Percentiles rank a stretch among this genome's conserved stretches.
These are phyloP conservation scores for Calliopum simillimum DNA, from an alignment of 2,888 invertebrate species.

Conservation along the genomic window DNA sequence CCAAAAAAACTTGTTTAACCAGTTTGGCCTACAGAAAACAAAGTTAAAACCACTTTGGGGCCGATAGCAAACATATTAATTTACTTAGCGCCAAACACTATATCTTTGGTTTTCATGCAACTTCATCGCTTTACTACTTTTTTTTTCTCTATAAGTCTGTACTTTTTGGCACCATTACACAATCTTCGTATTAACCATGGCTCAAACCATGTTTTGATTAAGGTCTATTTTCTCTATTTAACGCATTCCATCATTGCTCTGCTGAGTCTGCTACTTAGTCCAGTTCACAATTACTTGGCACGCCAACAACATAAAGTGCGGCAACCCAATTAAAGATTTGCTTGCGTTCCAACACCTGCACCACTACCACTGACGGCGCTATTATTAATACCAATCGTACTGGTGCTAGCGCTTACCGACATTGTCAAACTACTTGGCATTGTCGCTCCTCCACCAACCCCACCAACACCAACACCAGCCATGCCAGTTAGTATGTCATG, in stretches of 20 bases:
- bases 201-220: no score
- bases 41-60: no score
- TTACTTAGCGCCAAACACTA: neutral
- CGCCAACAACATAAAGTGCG: constrained; percentile 45
- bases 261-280: no score
- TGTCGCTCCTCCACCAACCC: constrained; percentile 30
- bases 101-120: neutral
- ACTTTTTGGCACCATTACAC: constrained; percentile 28
- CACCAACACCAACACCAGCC: constrained; percentile 31
- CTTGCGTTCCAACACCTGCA: constrained; percentile 42
- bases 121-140: neutral
- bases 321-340: constrained; percentile 53
- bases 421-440: constrained; percentile 2
- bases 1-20: no score
- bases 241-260: no score
- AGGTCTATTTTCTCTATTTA: no score
- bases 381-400: constrained; percentile 31
- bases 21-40: no score
- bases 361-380: constrained; percentile 33
- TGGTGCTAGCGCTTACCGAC: constrained; percentile 20
- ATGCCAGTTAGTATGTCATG: constrained; percentile 61
- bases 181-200: neutral
- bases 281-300: constrained; percentile 19
- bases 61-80: no score
- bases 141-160: neutral